Conservation (phyloP, 2,113 vertebrate genomes). For the Chaetura pelagica region DNA sequence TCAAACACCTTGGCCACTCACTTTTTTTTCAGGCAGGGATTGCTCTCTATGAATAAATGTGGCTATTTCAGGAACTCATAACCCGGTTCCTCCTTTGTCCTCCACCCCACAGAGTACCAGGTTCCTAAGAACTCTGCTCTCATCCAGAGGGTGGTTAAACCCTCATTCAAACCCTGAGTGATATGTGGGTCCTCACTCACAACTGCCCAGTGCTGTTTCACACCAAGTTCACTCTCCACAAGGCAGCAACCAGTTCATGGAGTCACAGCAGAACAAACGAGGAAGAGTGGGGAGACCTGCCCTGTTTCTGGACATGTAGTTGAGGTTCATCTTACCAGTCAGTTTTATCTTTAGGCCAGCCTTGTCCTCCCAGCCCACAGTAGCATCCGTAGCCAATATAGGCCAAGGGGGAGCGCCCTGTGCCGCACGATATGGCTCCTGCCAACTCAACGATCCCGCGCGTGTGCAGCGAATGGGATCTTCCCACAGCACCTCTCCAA, state of each 20-base stretch:
- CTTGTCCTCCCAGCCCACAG: conserved; percentile 87
- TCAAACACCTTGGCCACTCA: neutral
- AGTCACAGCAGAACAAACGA: neutral
- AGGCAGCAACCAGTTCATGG: neutral
- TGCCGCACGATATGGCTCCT: conserved; percentile 84
- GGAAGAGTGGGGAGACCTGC: neutral
- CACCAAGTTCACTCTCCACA: neutral
- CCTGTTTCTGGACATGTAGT: neutral
- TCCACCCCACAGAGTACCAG: neutral
- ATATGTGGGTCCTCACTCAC: neutral
- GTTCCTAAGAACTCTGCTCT: neutral
- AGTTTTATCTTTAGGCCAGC: conserved; percentile 83
- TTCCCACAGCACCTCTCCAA: conserved; percentile 50
- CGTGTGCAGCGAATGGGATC: conserved; percentile 72
- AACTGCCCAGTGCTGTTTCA: neutral
- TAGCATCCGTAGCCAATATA: conserved; percentile 90
- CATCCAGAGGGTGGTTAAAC: neutral
- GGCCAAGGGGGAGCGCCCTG: conserved; percentile 77
- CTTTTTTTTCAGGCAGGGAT: neutral
- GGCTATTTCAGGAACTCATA: neutral
- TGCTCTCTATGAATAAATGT: neutral
- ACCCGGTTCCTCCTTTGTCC: neutral
- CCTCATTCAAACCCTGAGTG: neutral
- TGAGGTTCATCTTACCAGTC: conserved; percentile 83
- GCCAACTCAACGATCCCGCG: conserved; percentile 85